A percentile compares a stretch with the other conserved stretches of the same genome.
These are phyloP conservation scores for Pluvianellus socialis DNA, from an alignment of 2,113 vertebrate genomes.

Conservation along the genomic window DNA sequence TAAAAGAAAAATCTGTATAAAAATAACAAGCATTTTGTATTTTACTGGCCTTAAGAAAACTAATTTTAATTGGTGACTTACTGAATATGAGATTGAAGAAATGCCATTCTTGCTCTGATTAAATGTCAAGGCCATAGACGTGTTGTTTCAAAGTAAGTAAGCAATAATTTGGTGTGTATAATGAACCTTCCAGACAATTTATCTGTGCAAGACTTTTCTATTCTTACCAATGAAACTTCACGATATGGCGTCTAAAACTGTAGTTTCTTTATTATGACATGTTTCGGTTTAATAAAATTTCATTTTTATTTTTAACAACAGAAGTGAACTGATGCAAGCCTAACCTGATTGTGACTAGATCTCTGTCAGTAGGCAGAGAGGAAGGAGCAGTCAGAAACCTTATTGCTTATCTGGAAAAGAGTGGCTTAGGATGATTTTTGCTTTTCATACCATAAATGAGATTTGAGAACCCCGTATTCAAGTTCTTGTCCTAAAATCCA, in stretches of 20 bases:
- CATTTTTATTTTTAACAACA: neutral
- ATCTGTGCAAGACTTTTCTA: neutral
- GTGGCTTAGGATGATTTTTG: neutral
- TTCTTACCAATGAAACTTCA: neutral
- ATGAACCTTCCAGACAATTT: constrained; percentile 15
- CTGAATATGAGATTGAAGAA: constrained; percentile 51
- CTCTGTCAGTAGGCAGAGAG: neutral
- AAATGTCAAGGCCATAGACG: constrained; percentile 62
- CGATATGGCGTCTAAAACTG: neutral
- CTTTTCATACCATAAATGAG: neutral
- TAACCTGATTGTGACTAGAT: neutral
- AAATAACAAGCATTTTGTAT: constrained; percentile 17
- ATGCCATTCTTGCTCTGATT: constrained; percentile 60
- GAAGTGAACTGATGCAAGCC: neutral
- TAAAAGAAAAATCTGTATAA: neutral
- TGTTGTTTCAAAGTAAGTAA: constrained; percentile 54
- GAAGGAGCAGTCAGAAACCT: neutral
- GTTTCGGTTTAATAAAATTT: neutral
- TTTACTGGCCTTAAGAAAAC: constrained; percentile 15
- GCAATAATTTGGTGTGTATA: constrained; percentile 32
- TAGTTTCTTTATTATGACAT: neutral
- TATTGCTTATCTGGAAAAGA: neutral
- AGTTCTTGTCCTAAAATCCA: neutral
- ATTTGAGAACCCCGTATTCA: neutral
- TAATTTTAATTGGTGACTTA: constrained; percentile 15